phyloP scores from a whole-genome alignment of 2,888 invertebrate genomes.

The Spodoptera picta region DNA sequence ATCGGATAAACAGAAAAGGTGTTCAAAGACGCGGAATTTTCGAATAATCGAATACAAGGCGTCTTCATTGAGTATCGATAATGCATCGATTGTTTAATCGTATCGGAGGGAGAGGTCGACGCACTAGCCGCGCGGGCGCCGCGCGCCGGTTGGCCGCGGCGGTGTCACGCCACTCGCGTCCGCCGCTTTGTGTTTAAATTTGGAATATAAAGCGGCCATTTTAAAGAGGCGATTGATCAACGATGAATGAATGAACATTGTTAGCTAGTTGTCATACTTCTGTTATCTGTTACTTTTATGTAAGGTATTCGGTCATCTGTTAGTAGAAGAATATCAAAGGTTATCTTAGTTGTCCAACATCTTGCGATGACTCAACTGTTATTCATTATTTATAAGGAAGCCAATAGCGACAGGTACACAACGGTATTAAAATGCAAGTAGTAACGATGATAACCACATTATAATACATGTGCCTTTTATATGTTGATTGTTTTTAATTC shows the following conservation, averaged over 20 bases:
- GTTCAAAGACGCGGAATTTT: slow-evolving; percentile 29
- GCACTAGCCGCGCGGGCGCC: slow-evolving; percentile 67
- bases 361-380: slow-evolving; percentile 28
- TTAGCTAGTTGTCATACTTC: slow-evolving; percentile 45
- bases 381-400: slow-evolving; percentile 22
- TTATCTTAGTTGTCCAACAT: slow-evolving; percentile 31
- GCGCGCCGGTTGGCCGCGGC: slow-evolving; percentile 72
- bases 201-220: slow-evolving; percentile 74
- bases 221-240: slow-evolving; percentile 54
- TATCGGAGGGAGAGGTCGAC: slow-evolving; percentile 74
- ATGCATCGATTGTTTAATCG: slow-evolving; percentile 56
- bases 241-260: slow-evolving; percentile 63
- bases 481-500: slow-evolving; percentile 10
- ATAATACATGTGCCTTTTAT: slow-evolving; percentile 13
- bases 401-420: neutral
- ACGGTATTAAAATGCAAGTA: slow-evolving; percentile 9
- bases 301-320: slow-evolving; percentile 33
- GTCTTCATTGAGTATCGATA: slow-evolving; percentile 51
- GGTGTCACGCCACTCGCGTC: slow-evolving; percentile 80
- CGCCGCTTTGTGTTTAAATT: slow-evolving; percentile 78
- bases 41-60: slow-evolving; percentile 38
- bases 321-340: slow-evolving; percentile 24
- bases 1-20: slow-evolving; percentile 28
- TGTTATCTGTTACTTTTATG: slow-evolving; percentile 30
- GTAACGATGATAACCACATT: slow-evolving; percentile 10